These are phyloP conservation scores for Parapristionchus giblindavisi DNA, from an alignment of 2,888 invertebrate species.

Conservation along the genomic window DNA sequence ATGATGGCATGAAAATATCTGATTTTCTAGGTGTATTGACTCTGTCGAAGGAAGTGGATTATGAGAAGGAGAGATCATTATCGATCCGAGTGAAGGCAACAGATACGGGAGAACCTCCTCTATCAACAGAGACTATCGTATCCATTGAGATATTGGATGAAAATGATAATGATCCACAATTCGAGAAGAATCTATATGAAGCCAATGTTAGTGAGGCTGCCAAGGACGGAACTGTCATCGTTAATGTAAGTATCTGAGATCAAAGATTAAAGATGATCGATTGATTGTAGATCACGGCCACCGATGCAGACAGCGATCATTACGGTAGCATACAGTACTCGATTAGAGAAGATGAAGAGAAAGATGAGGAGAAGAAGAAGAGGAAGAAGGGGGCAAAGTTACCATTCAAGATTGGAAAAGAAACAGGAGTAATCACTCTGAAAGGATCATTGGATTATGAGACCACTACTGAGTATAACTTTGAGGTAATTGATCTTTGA, in stretches of 20 bases:
- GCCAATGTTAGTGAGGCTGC: conserved; percentile 57
- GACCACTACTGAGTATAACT: conserved; percentile 33
- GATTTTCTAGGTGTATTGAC: conserved; percentile 48
- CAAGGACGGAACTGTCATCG: conserved; percentile 54
- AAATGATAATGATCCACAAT: conserved; percentile 64
- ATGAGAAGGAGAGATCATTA: conserved; percentile 83
- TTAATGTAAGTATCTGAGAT: conserved; percentile 40
- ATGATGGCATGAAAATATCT: not conserved
- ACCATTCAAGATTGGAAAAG: conserved; percentile 53
- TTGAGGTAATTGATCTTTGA: conserved; percentile 39
- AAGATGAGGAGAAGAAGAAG: conserved; percentile 42
- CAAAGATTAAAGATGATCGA: not conserved
- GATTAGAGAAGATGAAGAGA: conserved; percentile 39
- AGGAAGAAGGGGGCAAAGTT: conserved; percentile 18
- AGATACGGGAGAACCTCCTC: conserved; percentile 79
- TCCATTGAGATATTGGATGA: conserved; percentile 55
- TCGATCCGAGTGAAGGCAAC: conserved; percentile 82
- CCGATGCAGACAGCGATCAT: conserved; percentile 85
- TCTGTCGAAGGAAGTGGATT: conserved; percentile 70
- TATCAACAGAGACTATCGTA: conserved; percentile 51
- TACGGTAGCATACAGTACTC: conserved; percentile 83
- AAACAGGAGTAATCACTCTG: conserved; percentile 51
- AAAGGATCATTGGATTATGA: conserved; percentile 56
- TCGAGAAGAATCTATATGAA: conserved; percentile 53
- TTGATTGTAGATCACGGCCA: conserved; percentile 76